Base-by-base conservation (phyloP, 2,888 invertebrate species). In the Conomelus anceps region DNA sequence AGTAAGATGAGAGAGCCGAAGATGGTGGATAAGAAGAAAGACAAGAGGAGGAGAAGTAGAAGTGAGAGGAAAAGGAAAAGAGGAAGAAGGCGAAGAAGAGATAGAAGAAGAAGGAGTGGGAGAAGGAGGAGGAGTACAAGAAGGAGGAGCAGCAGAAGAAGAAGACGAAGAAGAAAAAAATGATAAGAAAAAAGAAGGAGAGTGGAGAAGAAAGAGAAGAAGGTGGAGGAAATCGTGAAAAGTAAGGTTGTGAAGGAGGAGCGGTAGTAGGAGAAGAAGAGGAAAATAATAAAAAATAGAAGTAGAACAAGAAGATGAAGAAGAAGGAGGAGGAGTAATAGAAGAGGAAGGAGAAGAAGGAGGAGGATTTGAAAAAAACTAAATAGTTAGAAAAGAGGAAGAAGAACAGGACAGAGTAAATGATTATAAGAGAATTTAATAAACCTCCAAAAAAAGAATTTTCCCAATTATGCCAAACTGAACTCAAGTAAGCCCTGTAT, bases 201-300 rank as follows among this genome's bases (percentile, higher is more conserved):
- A 85, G 23, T 20, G 85, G n/a, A 85, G 23, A 85, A 11, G 23
- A 23, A 85, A n/a, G 85, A 92, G 91, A 92, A 92, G 92, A 92
- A 91, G 91, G 93, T 93, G 93, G 92, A 92, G 93, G 93, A 93
- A 17, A 41, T 17, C 13, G 17, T 17, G 41, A 17, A 41, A 17
- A 13, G 17, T 11, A 17, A 17, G 41, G 17, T 17, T 17, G 41
- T 17, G 23, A 7, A 20, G 85, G 13, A 85, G 85, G 23, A 7
- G 23, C 1, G 1, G 9, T 20, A 23, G 23, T 20, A 85, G 85
- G n/a, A 22, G 13, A 41, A 17, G 17, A 13, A 41, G 1, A 85
- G 85, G n/a, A 23, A 13, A 22, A 84, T 7, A 84, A 22, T 22
- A 13, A 84, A 13, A 13, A 17, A 41, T 11, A 41, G 41, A 41